These are phyloP conservation scores for Chymomyza fuscimana DNA, from an alignment of 2,888 invertebrate genomes.

Conservation along the genomic window DNA sequence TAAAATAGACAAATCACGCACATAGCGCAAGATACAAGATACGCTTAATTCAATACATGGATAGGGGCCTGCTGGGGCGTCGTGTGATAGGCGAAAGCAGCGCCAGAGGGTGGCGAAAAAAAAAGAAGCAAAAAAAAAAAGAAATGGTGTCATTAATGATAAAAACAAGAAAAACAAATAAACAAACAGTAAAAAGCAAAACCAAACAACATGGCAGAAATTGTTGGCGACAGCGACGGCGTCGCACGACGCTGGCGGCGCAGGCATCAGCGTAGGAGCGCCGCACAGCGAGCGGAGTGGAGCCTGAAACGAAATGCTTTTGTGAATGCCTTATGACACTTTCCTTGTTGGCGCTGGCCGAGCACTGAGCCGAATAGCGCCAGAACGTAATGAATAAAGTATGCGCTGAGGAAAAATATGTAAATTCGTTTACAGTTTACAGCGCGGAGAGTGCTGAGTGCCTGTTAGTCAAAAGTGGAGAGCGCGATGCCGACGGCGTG, in stretches of 20 bases:
- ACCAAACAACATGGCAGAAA: constrained; percentile 27
- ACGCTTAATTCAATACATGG: constrained; percentile 16
- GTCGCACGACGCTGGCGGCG: constrained; percentile 5
- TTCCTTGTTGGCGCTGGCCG: constrained; percentile 36
- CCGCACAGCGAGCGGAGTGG: not conserved
- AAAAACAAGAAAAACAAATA: constrained; percentile 32
- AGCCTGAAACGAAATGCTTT: constrained; percentile 37
- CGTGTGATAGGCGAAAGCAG: not conserved
- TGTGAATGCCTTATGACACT: constrained; percentile 71
- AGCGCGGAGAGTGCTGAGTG: not conserved
- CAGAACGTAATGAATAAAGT: constrained; percentile 73
- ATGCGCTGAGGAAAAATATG: constrained; percentile 60
- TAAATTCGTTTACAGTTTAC: constrained; percentile 54
- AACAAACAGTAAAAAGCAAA: constrained; percentile 23
- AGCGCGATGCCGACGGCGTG: constrained; percentile 2
- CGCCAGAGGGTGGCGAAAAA: not conserved
- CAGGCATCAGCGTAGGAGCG: not conserved
- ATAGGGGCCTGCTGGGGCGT: not conserved
- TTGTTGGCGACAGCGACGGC: constrained; percentile 8
- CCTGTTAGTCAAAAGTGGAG: not conserved
- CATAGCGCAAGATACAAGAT: not conserved
- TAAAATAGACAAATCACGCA: constrained; percentile 30
- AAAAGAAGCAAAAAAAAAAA: constrained; percentile 15
- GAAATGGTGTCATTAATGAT: constrained; percentile 48
- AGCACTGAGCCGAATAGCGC: constrained; percentile 30